A percentile compares a stretch with the other conserved stretches of the same genome.
These are phyloP conservation scores for Ferdinandea cuprea DNA, from an alignment of 2,888 invertebrate genomes.

Conservation along the genomic window DNA sequence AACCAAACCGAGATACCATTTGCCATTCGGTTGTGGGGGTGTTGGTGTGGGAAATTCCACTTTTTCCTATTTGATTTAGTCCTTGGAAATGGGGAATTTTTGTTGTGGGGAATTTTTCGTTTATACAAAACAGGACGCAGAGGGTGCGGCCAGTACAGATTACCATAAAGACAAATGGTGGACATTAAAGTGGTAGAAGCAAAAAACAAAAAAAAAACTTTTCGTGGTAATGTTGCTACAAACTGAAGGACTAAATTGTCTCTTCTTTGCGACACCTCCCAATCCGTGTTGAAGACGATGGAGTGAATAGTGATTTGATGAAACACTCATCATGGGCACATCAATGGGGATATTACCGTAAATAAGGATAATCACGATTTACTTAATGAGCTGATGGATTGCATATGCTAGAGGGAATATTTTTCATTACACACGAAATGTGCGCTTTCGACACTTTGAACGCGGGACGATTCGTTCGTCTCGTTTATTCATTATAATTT, in stretches of 20 bases:
- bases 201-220: conserved; percentile 31
- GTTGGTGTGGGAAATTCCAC: conserved; percentile 5
- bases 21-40: conserved; percentile 2
- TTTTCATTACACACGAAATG: not conserved
- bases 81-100: not conserved
- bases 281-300: conserved; percentile 15
- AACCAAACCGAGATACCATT: conserved; percentile 16
- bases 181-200: conserved; percentile 41
- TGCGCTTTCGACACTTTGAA: conserved; percentile 19
- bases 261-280: not conserved
- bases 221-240: conserved; percentile 25
- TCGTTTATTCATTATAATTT: too few relatives aligned
- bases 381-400: conserved; percentile 52
- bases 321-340: conserved; percentile 32
- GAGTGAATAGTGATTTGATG: conserved; percentile 3
- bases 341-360: conserved; percentile 39
- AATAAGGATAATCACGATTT: conserved; percentile 50
- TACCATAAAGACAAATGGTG: conserved; percentile 60
- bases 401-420: not conserved
- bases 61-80: conserved; percentile 46
- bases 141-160: conserved; percentile 23
- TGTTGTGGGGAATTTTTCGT: conserved; percentile 43
- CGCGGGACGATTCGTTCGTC: too few relatives aligned
- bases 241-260: conserved; percentile 19
- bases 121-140: not conserved